Evolutionary conservation across 2,888 invertebrate genomes (phyloP), one percentile per base, ranked within the genome.

Genomic region (Chrysotoxum bicinctum): DNA sequence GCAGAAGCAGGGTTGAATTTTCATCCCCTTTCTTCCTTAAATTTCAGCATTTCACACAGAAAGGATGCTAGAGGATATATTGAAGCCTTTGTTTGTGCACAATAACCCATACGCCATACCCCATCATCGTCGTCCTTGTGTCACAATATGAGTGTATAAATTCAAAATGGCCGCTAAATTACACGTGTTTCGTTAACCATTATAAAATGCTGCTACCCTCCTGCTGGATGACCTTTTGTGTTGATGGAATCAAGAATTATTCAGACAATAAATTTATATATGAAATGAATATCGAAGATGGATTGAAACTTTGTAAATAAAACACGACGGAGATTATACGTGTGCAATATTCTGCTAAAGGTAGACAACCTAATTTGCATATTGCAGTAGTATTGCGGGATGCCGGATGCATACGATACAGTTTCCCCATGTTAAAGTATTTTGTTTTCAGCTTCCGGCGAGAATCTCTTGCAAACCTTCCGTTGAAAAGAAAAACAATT

Each of bases 121-220:
- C 66, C 66, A 66, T 48, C 40, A 40, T 68, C 54, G 37, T 23
- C 26, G 45, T 54, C 56, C 60, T 52, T 70, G 52, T 50, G 52
- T 50, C 70, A 64, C 26, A 74, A 73, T 80, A 52, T 80, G 50
- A 80, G 81, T 72, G 72, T 81, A 72, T 56, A 40, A 40, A 69
- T 81, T 62, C 85, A 85, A 85, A 81, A 85, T 85, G 85, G 85
- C 85, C 81, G 85, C 76, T 76, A 58, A 50, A 60, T 85, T 80
- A 81, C 85, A 85, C 85, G 85, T 85, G 85, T 76, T 81, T 69
- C 68, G 52, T 60, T 79, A 64, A 19, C 54, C 72, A 62, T 16
- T 60, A 32, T 30, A 68, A 73, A 35, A 37, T 58, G 1, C 35
- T 26, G n/a, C 16, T 50, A 62, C 70, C 69, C 83, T 58, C 43